phyloP scores from a whole-genome alignment of 2,113 vertebrate species.

The Chaenocephalus aceratus region DNA sequence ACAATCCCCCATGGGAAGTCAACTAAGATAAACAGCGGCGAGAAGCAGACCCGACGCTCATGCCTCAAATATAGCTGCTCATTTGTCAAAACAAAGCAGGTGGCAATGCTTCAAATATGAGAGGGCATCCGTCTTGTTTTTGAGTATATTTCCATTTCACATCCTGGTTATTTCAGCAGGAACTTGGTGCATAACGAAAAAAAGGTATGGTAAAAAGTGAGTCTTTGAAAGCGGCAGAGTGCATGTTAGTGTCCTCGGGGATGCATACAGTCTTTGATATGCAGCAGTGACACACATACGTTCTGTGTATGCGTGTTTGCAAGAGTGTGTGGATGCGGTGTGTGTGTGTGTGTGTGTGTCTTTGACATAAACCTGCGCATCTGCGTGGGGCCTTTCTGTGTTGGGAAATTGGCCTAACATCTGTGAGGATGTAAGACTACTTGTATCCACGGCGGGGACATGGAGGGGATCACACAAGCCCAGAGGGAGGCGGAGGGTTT shows the following conservation, averaged over 20 bases:
- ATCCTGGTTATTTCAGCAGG: slow-evolving; percentile 60
- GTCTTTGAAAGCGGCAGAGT: slow-evolving; percentile 15
- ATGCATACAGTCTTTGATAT: slow-evolving; percentile 64
- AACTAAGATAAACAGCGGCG: slow-evolving; percentile 74
- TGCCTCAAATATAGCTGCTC: slow-evolving; percentile 74
- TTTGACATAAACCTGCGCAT: slow-evolving; percentile 57
- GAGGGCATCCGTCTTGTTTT: slow-evolving; percentile 67
- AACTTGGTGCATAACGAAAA: slow-evolving; percentile 34
- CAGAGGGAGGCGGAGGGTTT: slow-evolving; percentile 53
- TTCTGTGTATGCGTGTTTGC: slow-evolving; percentile 40
- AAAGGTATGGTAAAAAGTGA: slow-evolving; percentile 13
- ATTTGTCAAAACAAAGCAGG: slow-evolving; percentile 75
- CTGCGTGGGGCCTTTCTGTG: slow-evolving; percentile 53
- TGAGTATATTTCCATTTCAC: slow-evolving; percentile 66
- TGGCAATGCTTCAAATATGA: slow-evolving; percentile 74
- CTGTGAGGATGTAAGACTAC: slow-evolving; percentile 70
- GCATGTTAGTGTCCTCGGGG: slow-evolving; percentile 3
- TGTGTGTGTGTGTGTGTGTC: not conserved
- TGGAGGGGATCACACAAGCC: slow-evolving; percentile 60
- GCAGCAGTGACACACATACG: slow-evolving; percentile 47
- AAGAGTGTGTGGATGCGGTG: slow-evolving; percentile 21
- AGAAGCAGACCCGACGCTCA: slow-evolving; percentile 64
- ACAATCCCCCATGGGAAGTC: slow-evolving; percentile 70
- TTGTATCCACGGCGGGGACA: slow-evolving; percentile 64
- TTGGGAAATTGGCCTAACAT: slow-evolving; percentile 71